Evolutionary conservation across 2,797 vertebrate genomes (phyloP), one percentile per base, ranked within the genome.

Genomic region (Artibeus lituratus): DNA sequence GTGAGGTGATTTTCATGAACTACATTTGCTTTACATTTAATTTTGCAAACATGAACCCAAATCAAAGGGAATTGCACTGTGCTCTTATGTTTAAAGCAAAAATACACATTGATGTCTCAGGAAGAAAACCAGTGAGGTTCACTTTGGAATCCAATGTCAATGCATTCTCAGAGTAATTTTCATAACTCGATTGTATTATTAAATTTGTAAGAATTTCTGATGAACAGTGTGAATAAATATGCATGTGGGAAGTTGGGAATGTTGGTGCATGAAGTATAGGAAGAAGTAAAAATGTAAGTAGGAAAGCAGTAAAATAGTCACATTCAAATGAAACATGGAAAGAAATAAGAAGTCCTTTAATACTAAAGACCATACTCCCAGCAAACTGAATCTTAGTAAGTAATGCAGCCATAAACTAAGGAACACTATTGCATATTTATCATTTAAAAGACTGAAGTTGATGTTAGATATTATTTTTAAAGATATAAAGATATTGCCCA

Each of bases 11-110:
- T 94, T 96, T 94, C 89, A 96, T 53, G 94, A 87, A 95, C 59
- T 72, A 82, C 62, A 51, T 87, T 97, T 95, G 84, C 62, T 96
- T 95, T 92, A 92, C 62, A 90, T 90, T 96, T 93, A 94, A 94
- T 96, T 95, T 96, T 96, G 73, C 35, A 96, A 97, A 94, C 83
- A 88, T 7, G 10, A 18, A 69, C 85, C 49, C 74, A 89, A 97
- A 95, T 95, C 76, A 92, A 90, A 97, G 49, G 70, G 8, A 87
- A 90, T 8, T 81, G 18, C 29, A 59, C 39, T 4, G 0, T 76
- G 47, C 9, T 92, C 15, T 96, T 35, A 42, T 55, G 15, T 96
- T 97, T 90, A 96, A 94, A 77, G 51, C 37, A 72, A 95, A 96
- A 90, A 53, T 93, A 89, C 35, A 85, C 49, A 53, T 49, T 67